Conservation (phyloP, 23 tunicate species). For the Ascidia mentula region DNA sequence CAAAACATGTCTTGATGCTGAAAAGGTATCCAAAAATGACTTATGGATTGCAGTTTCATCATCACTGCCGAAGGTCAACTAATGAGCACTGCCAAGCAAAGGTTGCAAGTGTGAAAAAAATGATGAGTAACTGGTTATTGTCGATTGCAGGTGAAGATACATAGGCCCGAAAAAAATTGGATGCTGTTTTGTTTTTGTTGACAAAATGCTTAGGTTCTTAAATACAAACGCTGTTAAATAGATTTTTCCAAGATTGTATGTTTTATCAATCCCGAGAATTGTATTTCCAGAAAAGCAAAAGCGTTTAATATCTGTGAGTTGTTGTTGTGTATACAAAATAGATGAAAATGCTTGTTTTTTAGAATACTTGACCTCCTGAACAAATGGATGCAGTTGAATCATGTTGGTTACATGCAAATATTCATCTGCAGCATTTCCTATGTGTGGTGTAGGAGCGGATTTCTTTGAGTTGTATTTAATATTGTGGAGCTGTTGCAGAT, state of each 20-base stretch:
- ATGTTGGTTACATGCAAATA: neutral
- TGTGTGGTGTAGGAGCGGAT: neutral
- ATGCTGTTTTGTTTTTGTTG: neutral
- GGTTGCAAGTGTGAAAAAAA: neutral
- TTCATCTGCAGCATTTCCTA: neutral
- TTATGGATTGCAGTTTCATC: constrained; percentile 7
- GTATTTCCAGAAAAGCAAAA: neutral
- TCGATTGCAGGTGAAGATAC: neutral
- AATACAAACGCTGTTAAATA: neutral
- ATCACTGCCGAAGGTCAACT: constrained; percentile 11
- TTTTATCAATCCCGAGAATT: neutral
- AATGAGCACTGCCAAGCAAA: neutral
- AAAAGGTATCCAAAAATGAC: neutral
- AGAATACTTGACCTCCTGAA: neutral
- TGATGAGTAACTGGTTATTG: neutral
- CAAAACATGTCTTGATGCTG: neutral
- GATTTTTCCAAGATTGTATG: constrained; percentile 8
- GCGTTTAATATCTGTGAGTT: neutral
- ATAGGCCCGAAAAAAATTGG: constrained; percentile 3
- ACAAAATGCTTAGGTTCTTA: neutral
- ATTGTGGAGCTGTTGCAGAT: neutral
- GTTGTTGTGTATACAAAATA: neutral
- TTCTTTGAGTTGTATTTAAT: neutral
- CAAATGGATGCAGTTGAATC: neutral
- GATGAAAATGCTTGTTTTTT: neutral